These are phyloP conservation scores for Deilephila elpenor DNA, from an alignment of 2,888 invertebrate species.

Conservation along the genomic window DNA sequence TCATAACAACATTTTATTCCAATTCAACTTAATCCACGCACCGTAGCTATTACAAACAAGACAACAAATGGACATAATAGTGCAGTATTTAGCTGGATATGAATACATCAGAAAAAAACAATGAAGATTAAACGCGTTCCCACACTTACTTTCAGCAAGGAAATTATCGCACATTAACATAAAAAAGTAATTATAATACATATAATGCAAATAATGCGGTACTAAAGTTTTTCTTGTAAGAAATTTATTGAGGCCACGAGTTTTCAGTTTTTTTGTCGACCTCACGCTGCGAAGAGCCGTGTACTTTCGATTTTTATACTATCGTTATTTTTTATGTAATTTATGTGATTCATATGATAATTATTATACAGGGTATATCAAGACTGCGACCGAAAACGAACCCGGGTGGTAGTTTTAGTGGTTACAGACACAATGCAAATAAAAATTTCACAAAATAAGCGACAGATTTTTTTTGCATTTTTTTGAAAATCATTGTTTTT, in stretches of 20 bases:
- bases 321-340: background rate
- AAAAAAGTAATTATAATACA: conserved; percentile 11
- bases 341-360: conserved; percentile 13
- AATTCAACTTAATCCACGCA: too few relatives aligned
- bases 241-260: conserved; percentile 40
- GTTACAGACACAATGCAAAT: too few relatives aligned
- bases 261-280: conserved; percentile 33
- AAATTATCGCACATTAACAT: background rate
- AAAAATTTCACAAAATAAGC: too few relatives aligned
- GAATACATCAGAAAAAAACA: conserved; percentile 2
- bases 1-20: too few relatives aligned
- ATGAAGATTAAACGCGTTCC: background rate
- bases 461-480: too few relatives aligned
- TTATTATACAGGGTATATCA: too few relatives aligned
- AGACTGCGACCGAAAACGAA: too few relatives aligned
- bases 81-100: background rate
- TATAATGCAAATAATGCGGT: conserved; percentile 9
- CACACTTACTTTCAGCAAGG: conserved; percentile 3
- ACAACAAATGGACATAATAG: background rate
- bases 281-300: conserved; percentile 38
- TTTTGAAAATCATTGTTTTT: too few relatives aligned
- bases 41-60: background rate
- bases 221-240: conserved; percentile 26
- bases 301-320: conserved; percentile 18
- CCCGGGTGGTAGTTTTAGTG: too few relatives aligned